Evolutionary conservation across 2,888 invertebrate species (phyloP), one percentile per base, ranked within the genome.

Genomic region (Melanotus villosus): DNA sequence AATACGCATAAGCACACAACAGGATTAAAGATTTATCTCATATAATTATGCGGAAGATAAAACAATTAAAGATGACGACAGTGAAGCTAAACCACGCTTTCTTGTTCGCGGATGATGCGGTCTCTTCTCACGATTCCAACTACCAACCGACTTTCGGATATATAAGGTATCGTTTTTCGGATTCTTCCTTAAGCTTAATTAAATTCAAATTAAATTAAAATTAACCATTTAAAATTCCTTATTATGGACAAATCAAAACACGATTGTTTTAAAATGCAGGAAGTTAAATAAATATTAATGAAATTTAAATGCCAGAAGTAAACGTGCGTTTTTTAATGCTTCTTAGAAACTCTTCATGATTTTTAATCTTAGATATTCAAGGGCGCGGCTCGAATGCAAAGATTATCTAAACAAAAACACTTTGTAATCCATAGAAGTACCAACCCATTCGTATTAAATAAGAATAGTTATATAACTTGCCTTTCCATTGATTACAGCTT

Each of bases 401-500:
- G 14, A 38, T 12, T 14, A 38, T 38, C 14, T 5, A 26, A 26
- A 26, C 26, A 26, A 26, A 26, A 26, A 7, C 3, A 7, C 26
- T 26, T n/a, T n/a, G 7, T 7, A 26, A 26, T 3, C 3, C 26
- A 7, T 7, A n/a, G n/a, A 26, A 26, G 7, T 7, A 26, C 26
- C 26, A 26, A 26, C 4, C 26, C 26, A 5, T 10, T 34, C n/a
- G 10, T 34, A 10, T 36, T 21, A 56, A 16, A 54, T 32, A 2
- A 14, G 7, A 58, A 12, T 16, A 9, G 10, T 52, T 19, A 43
- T 41, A 45, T 38, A 72, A 78, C 85, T 84, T 85, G 95, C 95
- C 92, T 95, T 95, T 84, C 93, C 93, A 82, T 92, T 93, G 80
- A 96, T 93, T 75, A 93, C 88, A 26, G 95, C 95, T 84, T 95